phyloP scores from a whole-genome alignment of 1,140 invertebrate genomes.

The Copidosoma floridanum region DNA sequence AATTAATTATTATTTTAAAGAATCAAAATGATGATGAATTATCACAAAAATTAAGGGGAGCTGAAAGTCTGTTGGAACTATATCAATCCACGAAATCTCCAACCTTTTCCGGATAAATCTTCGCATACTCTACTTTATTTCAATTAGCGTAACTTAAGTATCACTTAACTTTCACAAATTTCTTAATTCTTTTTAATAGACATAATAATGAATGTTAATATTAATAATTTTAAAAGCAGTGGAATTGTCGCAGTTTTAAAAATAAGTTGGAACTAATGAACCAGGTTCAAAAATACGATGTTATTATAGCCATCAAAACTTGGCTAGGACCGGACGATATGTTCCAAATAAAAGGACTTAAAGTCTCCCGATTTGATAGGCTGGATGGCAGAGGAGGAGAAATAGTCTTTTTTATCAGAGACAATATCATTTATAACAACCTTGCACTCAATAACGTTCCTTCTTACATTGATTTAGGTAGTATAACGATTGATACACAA shows the following conservation, averaged over 20 bases:
- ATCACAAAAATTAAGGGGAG: no score
- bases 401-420: slow-evolving; percentile 24
- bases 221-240: slow-evolving; percentile 12
- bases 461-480: not conserved
- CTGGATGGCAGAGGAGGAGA: slow-evolving; percentile 3
- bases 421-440: slow-evolving; percentile 20
- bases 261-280: slow-evolving; percentile 11
- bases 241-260: slow-evolving; percentile 20
- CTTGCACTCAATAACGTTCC: not conserved
- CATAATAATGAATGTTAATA: no score
- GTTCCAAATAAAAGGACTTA: slow-evolving; percentile 11
- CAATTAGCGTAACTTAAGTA: no score
- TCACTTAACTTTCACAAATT: no score
- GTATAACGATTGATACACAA: not conserved
- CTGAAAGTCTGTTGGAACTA: no score
- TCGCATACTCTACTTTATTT: no score
- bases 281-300: slow-evolving; percentile 2
- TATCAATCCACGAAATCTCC: no score
- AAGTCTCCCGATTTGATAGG: slow-evolving; percentile 17
- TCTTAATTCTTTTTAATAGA: no score
- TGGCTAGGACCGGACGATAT: slow-evolving; percentile 12
- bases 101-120: no score
- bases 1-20: no score
- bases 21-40: no score
- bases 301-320: slow-evolving; percentile 19